Base-by-base conservation (phyloP, 2,113 vertebrate genomes). In the Chionodraco myersi region DNA sequence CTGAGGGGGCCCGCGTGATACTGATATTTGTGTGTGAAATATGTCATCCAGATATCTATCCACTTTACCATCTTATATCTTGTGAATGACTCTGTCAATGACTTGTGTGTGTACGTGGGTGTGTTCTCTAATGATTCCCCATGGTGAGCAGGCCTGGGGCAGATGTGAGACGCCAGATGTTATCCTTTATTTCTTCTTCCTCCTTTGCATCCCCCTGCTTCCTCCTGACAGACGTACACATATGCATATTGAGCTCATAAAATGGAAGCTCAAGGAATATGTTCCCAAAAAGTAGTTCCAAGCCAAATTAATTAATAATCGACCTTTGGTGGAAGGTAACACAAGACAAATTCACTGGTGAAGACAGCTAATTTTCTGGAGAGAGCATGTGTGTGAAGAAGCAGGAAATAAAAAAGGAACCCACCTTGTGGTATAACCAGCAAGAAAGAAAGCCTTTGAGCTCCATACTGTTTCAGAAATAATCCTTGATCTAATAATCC, bases 141-240 rank as follows among this genome's bases (percentile, higher is more conserved):
- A 41, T 69, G 64, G 74, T 87, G 72, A 83, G 75, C 77, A 34
- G 73, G 79, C 83, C 80, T 34, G 18, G 58, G 88, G 89, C 82
- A 85, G 77, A 88, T 85, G 68, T 83, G 79, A 87, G 83, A 64
- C 83, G 82, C 64, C 86, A 89, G 86, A 89, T 88, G 86, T 86
- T 75, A 64, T 66, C 61, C 60, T 89, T 82, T 83, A 84, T 68
- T 69, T 62, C 61, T 57, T 76, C 60, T 85, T 83, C 68, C 73
- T 77, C 48, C 60, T 85, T 80, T 86, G 75, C 60, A 67, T 57
- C 76, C 54, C 72, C 54, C 14, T 62, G 68, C 34, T 68, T 75
- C 75, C 69, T 80, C 48, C 57, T 66, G 15, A 64, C 53, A 82
- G 61, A 79, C 45, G 14, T 41, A 30, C 21, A 58, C 13, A 79